These are phyloP conservation scores for Micromys minutus DNA, from an alignment of 2,113 vertebrate genomes.

Conservation along the genomic window DNA sequence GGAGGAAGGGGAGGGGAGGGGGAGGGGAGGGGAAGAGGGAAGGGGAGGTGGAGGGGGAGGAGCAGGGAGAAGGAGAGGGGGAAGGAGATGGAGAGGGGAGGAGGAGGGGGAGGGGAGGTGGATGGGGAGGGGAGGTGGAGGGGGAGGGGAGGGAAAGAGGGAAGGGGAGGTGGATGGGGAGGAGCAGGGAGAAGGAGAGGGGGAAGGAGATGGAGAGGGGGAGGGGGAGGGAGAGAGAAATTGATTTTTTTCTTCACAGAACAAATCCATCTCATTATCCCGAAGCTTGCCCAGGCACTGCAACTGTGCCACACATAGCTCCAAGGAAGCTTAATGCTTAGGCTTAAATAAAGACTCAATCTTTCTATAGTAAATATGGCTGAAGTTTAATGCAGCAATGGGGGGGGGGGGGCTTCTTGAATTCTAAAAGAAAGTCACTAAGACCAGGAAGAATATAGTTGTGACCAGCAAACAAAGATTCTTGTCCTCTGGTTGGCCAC, in stretches of 20 bases:
- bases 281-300: not conserved
- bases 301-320: not conserved
- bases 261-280: not conserved
- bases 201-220: not conserved
- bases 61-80: not conserved
- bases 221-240: constrained; percentile 41
- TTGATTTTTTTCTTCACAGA: constrained; percentile 9
- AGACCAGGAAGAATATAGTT: not conserved
- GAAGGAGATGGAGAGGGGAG: no score
- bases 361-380: not conserved
- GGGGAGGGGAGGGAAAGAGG: not conserved
- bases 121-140: constrained; percentile 45
- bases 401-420: not conserved
- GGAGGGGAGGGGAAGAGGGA: no score
- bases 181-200: no score
- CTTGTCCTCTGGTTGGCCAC: not conserved
- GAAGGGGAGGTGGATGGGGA: no score
- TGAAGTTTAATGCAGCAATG: not conserved
- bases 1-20: not conserved
- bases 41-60: not conserved
- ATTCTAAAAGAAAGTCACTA: constrained; percentile 32
- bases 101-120: not conserved
- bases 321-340: not conserved
- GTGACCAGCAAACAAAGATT: not conserved
- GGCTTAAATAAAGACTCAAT: not conserved